These are phyloP conservation scores for Andrena camellia DNA, from an alignment of 2,888 invertebrate genomes.

Conservation along the genomic window DNA sequence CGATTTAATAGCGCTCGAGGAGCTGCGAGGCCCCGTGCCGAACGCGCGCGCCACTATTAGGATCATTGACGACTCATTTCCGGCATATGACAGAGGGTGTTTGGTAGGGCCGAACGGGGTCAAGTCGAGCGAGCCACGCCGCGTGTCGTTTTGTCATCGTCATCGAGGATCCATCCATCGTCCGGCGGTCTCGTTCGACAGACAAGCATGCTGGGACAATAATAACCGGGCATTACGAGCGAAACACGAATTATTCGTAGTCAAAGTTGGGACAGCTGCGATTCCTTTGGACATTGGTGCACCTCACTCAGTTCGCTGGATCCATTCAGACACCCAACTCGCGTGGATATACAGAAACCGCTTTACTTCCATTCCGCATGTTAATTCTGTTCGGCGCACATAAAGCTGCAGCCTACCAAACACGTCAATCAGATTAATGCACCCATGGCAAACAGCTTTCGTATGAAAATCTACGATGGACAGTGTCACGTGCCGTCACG, in stretches of 20 bases:
- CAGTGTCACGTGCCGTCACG: neutral
- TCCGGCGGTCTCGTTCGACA: neutral
- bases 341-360: no score
- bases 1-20: conserved; percentile 68
- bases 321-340: no score
- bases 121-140: conserved; percentile 70
- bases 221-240: conserved; percentile 26
- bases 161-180: conserved; percentile 59
- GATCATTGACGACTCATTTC: conserved; percentile 73
- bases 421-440: neutral
- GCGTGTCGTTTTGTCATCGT: conserved; percentile 68
- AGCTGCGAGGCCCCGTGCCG: conserved; percentile 42
- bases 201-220: conserved; percentile 21
- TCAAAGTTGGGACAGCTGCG: no score
- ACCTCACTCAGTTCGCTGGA: no score
- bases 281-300: no score
- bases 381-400: neutral
- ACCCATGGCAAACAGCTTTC: neutral
- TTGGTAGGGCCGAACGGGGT: conserved; percentile 68
- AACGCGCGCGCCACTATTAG: conserved; percentile 64
- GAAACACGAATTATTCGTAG: neutral
- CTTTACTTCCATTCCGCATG: neutral
- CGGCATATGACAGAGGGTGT: conserved; percentile 65
- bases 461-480: neutral
- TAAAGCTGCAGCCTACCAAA: conserved; percentile 4